These are phyloP conservation scores for Plebejus argus DNA, from an alignment of 2,888 invertebrate genomes.

Conservation along the genomic window DNA sequence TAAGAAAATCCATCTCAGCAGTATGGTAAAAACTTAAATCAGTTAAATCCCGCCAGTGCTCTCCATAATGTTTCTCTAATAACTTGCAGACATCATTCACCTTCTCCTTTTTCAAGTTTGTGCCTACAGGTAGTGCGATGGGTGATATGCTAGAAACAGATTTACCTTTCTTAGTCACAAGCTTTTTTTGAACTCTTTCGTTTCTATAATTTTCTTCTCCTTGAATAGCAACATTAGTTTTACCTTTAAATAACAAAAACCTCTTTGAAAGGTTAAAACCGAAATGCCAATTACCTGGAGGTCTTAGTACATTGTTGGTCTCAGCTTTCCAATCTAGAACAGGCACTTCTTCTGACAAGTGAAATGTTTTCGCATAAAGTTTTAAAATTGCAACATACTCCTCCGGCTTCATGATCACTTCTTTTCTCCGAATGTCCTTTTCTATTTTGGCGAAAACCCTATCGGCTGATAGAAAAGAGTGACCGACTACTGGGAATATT, in stretches of 20 bases:
- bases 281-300: constrained; percentile 30
- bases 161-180: constrained; percentile 23
- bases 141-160: constrained; percentile 27
- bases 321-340: constrained; percentile 28
- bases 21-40: constrained; percentile 22
- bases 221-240: constrained; percentile 33
- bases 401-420: constrained; percentile 32
- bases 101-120: constrained; percentile 28
- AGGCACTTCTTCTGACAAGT: constrained; percentile 30
- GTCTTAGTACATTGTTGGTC: constrained; percentile 18
- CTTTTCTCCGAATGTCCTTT: constrained; percentile 27
- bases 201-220: constrained; percentile 27
- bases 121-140: constrained; percentile 22
- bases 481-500: constrained; percentile 30
- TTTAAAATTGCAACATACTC: constrained; percentile 32
- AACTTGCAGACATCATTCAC: constrained; percentile 32
- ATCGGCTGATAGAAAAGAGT: constrained; percentile 27
- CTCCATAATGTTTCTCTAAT: constrained; percentile 30
- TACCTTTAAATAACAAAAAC: constrained; percentile 29
- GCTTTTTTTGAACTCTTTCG: no score
- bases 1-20: no score
- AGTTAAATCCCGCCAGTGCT: constrained; percentile 23
- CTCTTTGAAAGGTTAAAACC: constrained; percentile 32
- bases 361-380: constrained; percentile 27
- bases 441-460: constrained; percentile 27